Base-by-base conservation (phyloP, 2,888 invertebrate genomes). In the Drosophila anomalata region DNA sequence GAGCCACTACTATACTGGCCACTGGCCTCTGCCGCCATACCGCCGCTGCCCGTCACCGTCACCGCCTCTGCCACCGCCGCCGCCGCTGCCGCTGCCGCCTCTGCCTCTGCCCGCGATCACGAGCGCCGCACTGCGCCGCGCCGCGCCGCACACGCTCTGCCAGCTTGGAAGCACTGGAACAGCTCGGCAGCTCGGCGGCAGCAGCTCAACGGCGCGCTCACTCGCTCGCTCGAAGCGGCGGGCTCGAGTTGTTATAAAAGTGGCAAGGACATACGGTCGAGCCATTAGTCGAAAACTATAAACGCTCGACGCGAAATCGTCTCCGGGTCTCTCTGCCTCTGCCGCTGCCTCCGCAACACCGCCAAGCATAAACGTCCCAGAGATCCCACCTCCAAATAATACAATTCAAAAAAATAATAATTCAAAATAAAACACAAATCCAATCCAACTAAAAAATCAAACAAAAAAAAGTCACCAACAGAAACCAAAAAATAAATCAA, bases 201-300 rank as follows among this genome's bases (percentile, higher is more conserved):
- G 62, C 48, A 20, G 50, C 42, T 41, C 56, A 41, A 22, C 56
- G 22, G 48, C 51, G 51, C 55, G 51, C 55, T 61, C 74, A 75
- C 75, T 75, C 76, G 81, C 78, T 87, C 70, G 88, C 84, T 80
- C 88, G 67, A 63, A 84, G 80, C 80, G 73, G 81, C 80, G 87
- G 73, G 75, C 80, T 76, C 75, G 88, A 86, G 86, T 90, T 89
- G 90, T 90, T 91, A 91, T 91, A 91, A 92, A 91, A 91, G 92
- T 91, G 87, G 91, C 91, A 91, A 91, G 91, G 91, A 91, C 91
- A 91, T 92, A 90, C 90, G 89, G 86, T 90, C 89, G 90, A 90
- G 89, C 88, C 90, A 91, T 91, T 91, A 91, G 92, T 91, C 90
- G 92, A 90, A 91, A 91, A 90, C 90, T 91, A 90, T 90, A 89